Evolutionary conservation across 30 jellyfish, hydroid and myxozoan species (phyloP), one percentile per base, ranked within the genome.

Genomic region (Rhopilema esculentum): DNA sequence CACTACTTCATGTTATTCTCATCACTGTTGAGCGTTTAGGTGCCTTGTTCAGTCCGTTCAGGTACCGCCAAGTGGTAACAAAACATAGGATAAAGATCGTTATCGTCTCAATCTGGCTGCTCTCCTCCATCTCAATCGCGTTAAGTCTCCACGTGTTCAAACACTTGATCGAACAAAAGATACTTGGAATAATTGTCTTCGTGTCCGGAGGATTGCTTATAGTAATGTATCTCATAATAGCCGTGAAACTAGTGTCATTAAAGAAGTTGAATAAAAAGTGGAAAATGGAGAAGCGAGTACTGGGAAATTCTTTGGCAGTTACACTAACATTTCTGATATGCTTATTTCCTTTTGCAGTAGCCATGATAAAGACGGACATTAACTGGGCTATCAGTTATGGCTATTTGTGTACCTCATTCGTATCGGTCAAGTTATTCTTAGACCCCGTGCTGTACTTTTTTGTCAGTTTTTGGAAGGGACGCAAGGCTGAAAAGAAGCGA

Each of bases 281-380:
- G 52, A 69, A 32, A 22, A 83, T 23, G 69, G 84, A 83, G 8
- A 67, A 65, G 27, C 62, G 65, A 17, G 91, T 83, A 48, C 27
- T 83, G 48, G 52, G 26, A 24, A 83, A 83, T 32, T 71, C 91
- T 18, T 23, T 83, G 27, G 91, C 91, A 61, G 91, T 83, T 21
- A 83, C 91, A 8, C 61, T 83, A n/a, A 32, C 84, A 28, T 83
- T 83, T 27, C 18, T 69, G 52, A 72, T 29, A 63, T 68, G 91
- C 53, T 16, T 69, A 18, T 71, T 83, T 66, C 91, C 91, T n/a
- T 49, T 69, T 24, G 85, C 91, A 26, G 19, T 83, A 12, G 52
- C 78, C 19, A 40, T 65, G 15, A 40, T 49, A 8, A 66, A 69
- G 20, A 12, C 2, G 4, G 79, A 29, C 2, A 27, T 19, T 16